phyloP scores from a whole-genome alignment of 2,113 vertebrate species.

The Hylia prasina region DNA sequence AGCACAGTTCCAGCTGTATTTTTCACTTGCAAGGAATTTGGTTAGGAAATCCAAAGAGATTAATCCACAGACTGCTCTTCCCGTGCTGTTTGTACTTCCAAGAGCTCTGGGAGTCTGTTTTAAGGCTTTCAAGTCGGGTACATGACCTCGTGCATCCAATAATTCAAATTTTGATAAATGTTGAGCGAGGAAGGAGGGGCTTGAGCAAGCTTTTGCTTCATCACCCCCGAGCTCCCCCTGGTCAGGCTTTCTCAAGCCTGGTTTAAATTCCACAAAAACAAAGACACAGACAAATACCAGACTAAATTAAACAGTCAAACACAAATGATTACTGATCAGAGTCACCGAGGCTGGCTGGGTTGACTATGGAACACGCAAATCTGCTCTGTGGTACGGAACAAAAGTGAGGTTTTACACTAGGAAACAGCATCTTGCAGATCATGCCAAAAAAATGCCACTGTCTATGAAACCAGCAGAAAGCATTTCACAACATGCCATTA shows the following conservation, averaged over 20 bases:
- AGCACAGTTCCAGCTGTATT: neutral
- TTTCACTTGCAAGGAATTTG: neutral
- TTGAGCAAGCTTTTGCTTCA: neutral
- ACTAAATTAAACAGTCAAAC: neutral
- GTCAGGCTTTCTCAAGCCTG: neutral
- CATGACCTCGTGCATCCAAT: neutral
- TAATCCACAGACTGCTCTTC: neutral
- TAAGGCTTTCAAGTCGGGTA: neutral
- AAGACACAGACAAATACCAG: neutral
- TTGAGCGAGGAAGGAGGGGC: neutral
- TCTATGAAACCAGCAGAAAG: neutral
- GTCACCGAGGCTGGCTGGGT: neutral
- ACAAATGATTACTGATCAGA: neutral
- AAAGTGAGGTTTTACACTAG: neutral
- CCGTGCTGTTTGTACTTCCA: neutral
- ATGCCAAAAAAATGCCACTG: neutral
- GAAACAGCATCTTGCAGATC: neutral
- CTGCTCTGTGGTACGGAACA: neutral
- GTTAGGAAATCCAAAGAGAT: neutral
- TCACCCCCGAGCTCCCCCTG: neutral
- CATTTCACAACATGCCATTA: neutral
- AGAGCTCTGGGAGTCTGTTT: neutral
- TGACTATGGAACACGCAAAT: neutral
- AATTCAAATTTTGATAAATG: neutral
- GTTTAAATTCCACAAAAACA: neutral